Evolutionary conservation across 2,113 vertebrate genomes (phyloP).

Genomic region (Pelmatolapia mariae): DNA sequence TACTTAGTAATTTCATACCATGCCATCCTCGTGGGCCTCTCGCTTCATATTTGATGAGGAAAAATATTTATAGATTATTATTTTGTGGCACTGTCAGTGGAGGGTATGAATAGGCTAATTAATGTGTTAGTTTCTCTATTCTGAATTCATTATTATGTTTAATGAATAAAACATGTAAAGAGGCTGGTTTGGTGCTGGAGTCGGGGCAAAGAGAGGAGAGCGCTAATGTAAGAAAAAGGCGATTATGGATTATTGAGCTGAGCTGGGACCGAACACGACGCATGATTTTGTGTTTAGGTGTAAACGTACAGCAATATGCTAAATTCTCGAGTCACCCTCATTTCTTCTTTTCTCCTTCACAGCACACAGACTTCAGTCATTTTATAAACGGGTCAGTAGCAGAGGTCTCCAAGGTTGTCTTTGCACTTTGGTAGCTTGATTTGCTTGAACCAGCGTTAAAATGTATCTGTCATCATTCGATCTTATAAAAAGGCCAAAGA

Average conservation of each 20-base stretch:
- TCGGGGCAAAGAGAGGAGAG: too few species aligned
- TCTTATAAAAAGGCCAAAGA: not conserved
- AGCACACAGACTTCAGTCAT: not conserved
- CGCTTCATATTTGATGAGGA: not conserved
- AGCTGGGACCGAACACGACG: not conserved
- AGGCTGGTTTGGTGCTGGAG: not conserved
- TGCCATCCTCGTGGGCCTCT: not conserved
- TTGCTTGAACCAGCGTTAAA: not conserved
- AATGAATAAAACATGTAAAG: slow-evolving; percentile 34
- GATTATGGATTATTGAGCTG: not conserved
- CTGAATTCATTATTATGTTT: slow-evolving; percentile 20
- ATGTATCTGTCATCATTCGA: not conserved
- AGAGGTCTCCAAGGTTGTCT: not conserved
- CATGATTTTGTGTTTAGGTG: not conserved
- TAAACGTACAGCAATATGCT: not conserved
- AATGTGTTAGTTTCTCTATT: slow-evolving; percentile 39
- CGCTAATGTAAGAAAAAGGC: not conserved
- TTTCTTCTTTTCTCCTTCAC: not conserved
- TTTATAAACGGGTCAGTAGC: not conserved
- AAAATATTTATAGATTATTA: not conserved
- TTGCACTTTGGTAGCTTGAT: not conserved
- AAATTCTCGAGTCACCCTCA: not conserved
- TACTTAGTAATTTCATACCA: not conserved
- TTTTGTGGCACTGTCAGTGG: not conserved
- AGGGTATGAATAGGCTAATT: slow-evolving; percentile 33